Evolutionary conservation across 2,888 invertebrate genomes (phyloP), one percentile per base, ranked within the genome.

Genomic region (Busseola fusca): DNA sequence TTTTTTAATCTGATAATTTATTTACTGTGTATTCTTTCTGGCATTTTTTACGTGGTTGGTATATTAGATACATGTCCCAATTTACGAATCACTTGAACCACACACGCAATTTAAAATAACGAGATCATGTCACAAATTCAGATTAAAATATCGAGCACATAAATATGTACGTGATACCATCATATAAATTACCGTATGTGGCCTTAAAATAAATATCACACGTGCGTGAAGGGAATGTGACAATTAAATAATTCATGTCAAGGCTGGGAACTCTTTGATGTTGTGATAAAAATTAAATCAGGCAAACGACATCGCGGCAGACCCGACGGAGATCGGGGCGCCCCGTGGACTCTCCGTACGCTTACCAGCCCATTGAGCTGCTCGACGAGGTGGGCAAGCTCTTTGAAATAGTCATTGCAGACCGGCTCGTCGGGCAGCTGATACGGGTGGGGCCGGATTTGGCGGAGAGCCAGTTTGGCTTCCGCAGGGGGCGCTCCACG

Each of bases 141-240:
- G 69, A 83, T 80, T 83, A 74, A 82, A 83, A 82, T 77, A 70
- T 80, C n/a, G 50, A 57, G 40, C 60, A 69, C 72, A 66, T 80
- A 82, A 80, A 83, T 76, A 74, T 69, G 59, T 63, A 71, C 37
- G 40, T 21, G 65, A 63, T 63, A 66, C 27, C 52, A 42, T 54
- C 73, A 73, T 68, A 80, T 65, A 74, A 78, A 81, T 76, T 68
- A 72, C 48, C 12, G 34, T 48, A 52, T 64, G 59, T n/a, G 34
- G 18, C 57, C 27, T 48, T 57, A 63, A 62, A 62, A 60, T 71
- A 64, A 52, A 76, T 60, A 40, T 54, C 25, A 50, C 57, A 59
- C 27, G 27, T 9, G 30, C 16, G 34, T 14, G 27, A 50, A 4
- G n/a, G n/a, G 21, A 52, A 52, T 45, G 21, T 59, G 25, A n/a